These are phyloP conservation scores for Cladopsammia gracilis DNA, from an alignment of 64 coral and sea anemone genomes.

Conservation along the genomic window DNA sequence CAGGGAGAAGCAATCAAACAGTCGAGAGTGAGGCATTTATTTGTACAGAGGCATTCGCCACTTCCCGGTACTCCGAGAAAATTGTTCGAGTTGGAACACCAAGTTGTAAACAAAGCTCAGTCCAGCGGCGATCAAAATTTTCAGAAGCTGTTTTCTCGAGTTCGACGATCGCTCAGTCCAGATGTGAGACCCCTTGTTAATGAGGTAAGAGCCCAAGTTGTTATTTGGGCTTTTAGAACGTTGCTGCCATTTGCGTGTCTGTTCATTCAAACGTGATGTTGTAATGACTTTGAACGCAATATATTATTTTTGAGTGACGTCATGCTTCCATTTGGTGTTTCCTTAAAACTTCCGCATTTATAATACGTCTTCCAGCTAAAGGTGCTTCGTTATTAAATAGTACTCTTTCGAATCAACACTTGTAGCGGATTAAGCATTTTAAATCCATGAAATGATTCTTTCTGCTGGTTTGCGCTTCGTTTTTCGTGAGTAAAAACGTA, in stretches of 20 bases:
- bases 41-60: conserved; percentile 51
- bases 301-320: neutral
- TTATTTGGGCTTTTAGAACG: neutral
- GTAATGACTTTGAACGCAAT: neutral
- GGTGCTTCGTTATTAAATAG: no score
- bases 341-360: no score
- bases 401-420: no score
- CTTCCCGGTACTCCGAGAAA: conserved; percentile 47
- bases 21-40: neutral
- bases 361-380: no score
- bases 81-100: neutral
- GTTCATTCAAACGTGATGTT: neutral
- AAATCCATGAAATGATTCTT: no score
- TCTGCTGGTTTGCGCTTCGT: no score
- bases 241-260: conserved; percentile 5
- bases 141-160: conserved; percentile 19
- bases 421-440: no score
- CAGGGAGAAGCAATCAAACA: neutral
- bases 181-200: conserved; percentile 2
- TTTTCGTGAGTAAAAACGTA: no score
- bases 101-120: neutral
- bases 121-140: conserved; percentile 19
- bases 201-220: conserved; percentile 5
- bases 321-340: neutral
- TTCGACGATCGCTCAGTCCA: conserved; percentile 35